Base-by-base conservation (phyloP, 2,797 vertebrate species). In the Syngnathus acus region DNA sequence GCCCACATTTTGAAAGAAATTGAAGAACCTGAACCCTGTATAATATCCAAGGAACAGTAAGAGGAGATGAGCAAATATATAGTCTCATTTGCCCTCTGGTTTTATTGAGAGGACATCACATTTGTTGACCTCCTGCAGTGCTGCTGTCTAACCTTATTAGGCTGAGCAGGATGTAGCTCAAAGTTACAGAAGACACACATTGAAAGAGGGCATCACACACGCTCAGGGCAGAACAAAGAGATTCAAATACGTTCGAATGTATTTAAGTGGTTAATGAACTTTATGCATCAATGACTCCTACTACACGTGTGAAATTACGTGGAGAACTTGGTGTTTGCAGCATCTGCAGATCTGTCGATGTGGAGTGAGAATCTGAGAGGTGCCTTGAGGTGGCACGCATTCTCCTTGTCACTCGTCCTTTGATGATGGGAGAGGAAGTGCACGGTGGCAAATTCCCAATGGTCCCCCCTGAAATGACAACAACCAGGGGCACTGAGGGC, bases 141-240 rank as follows among this genome's bases (percentile, higher is more conserved):
- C 32, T 50, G 23, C 9, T 71, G 74, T 81, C 78, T 65, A 50
- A 74, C 32, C 55, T 23, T 48, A 76, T 81, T 74, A 83, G 39
- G 50, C 53, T 75, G 70, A 77, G 62, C 39, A 32, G 59, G 64
- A 70, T 68, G 62, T 57, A 58, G 70, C 72, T 65, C 32, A 76
- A 66, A 69, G 73, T 59, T 65, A 58, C 50, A 66, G 70, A 40
- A 75, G 64, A 47, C 47, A 40, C 61, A 50, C 23, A 21, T 57
- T 32, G n/a, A 40, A 61, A 42, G 17, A 16, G 32, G n/a, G 32
- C 40, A 9, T 60, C 19, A n/a, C 3, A 61, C 23, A 61, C 2
- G 26, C 26, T 32, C 26, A 42, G n/a, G 59, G 19, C 39, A 43
- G 21, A 62, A 8, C 11, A 23, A 23, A 13, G 11, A 62, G 58